phyloP scores from a whole-genome alignment of 2,888 invertebrate genomes.

The Homarus gammarus region DNA sequence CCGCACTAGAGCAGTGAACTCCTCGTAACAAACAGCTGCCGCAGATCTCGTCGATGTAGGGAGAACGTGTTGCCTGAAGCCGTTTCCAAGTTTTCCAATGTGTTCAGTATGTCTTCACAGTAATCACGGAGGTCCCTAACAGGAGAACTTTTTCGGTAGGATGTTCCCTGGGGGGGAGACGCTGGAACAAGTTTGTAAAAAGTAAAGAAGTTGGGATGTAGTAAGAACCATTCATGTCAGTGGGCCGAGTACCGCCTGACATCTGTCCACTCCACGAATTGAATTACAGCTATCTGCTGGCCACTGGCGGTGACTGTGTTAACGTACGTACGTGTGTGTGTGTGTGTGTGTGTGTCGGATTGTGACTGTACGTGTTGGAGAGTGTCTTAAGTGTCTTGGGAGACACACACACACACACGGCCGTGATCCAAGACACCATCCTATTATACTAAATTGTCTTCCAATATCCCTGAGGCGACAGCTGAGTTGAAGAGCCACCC shows the following conservation, averaged over 20 bases:
- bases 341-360: not conserved
- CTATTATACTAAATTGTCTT: no score
- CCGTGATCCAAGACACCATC: not conserved
- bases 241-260: not conserved
- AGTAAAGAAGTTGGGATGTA: not conserved
- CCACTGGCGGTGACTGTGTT: not conserved
- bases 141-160: not conserved
- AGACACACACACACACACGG: not conserved
- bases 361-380: not conserved
- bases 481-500: no score
- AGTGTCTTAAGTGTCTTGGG: not conserved
- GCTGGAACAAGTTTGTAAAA: no score
- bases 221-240: not conserved
- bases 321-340: not conserved
- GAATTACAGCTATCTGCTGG: not conserved
- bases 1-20: no score
- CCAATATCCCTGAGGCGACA: no score
- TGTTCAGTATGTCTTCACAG: not conserved
- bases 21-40: no score
- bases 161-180: no score
- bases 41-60: not conserved
- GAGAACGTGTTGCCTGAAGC: not conserved
- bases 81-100: not conserved
- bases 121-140: no score
- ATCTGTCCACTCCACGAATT: not conserved